Base-by-base conservation (phyloP, 2,797 vertebrate genomes). In the Fistularia tabacaria region DNA sequence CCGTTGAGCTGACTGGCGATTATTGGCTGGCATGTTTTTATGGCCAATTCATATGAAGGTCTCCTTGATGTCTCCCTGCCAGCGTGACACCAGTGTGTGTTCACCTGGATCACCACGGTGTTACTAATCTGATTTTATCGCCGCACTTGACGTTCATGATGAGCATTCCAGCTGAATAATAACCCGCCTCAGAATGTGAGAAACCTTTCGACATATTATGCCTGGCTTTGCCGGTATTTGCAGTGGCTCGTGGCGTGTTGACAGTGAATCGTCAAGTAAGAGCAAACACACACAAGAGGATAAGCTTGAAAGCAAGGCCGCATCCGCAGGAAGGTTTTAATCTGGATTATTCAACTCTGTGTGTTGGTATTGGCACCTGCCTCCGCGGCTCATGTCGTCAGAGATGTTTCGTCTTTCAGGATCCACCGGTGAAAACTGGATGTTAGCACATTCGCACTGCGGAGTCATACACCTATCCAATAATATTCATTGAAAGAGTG, bases 271-370 rank as follows among this genome's bases (percentile, higher is more conserved):
- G 61, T 79, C 71, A 74, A 83, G 76, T 62, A 73, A 76, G 79
- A 79, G 76, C 69, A 80, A 83, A 80, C 66, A 71, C 38, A 51
- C 59, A 51, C 46, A 62, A 56, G 62, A 71, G 68, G 79, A 84
- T 62, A 57, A 49, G 40, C 36, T 46, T 37, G 4, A 37, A 44
- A 64, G 42, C 5, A 44, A 57, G 58, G 52, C 56, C 8, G 70
- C 80, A 87, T 79, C 71, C 64, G 59, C 49, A 64, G 76, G 77
- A 79, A 12, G 70, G 73, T 76, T 83, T 61, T 39, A 69, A 72
- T 83, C 43, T 59, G 53, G 11, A 39, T 57, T 49, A 49, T 57
- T 73, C 87, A 85, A 76, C 78, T 64, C 15, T 55, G 38, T 38
- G 47, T 82, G 75, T 79, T 71, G 54, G 47, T 77, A 66, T 82